Evolutionary conservation across 2,888 invertebrate genomes (phyloP).

Genomic region (Allophyes oxyacanthae): DNA sequence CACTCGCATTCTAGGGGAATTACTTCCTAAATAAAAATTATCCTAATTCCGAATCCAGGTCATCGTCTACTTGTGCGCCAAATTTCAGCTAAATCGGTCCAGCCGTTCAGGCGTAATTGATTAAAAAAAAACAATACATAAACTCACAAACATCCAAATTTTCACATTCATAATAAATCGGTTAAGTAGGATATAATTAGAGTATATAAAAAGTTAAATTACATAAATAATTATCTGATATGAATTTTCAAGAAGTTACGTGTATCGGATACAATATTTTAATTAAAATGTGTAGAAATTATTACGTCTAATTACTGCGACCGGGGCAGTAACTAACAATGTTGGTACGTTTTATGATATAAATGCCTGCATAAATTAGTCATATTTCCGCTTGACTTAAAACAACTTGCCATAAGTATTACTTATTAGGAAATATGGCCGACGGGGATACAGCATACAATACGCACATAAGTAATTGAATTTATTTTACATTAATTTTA

Average conservation of each 20-base stretch:
- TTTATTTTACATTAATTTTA: conserved; percentile 45
- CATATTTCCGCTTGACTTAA: conserved; percentile 36
- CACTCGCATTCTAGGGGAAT: too few species aligned
- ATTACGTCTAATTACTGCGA: conserved; percentile 4
- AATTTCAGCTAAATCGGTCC: too few species aligned
- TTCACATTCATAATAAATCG: too few species aligned
- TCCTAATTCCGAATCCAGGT: too few species aligned
- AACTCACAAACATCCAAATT: too few species aligned
- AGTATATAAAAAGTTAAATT: neutral
- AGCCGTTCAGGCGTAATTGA: too few species aligned
- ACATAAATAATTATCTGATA: conserved; percentile 1
- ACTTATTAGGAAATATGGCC: conserved; percentile 42
- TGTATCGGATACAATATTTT: conserved; percentile 8
- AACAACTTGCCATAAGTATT: conserved; percentile 18
- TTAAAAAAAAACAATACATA: too few species aligned
- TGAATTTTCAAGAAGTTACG: conserved; percentile 14
- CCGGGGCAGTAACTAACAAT: conserved; percentile 10
- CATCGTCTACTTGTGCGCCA: too few species aligned
- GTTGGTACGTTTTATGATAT: conserved; percentile 30
- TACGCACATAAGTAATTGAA: conserved; percentile 28
- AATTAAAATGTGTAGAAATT: conserved; percentile 15
- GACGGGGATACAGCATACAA: conserved; percentile 11
- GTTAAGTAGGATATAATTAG: too few species aligned
- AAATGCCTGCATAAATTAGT: conserved; percentile 31
- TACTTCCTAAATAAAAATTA: too few species aligned